Evolutionary conservation across 92 coral and sea anemone genomes (phyloP), one percentile per base, ranked within the genome.

Genomic region (Phenganax stokvisi): DNA sequence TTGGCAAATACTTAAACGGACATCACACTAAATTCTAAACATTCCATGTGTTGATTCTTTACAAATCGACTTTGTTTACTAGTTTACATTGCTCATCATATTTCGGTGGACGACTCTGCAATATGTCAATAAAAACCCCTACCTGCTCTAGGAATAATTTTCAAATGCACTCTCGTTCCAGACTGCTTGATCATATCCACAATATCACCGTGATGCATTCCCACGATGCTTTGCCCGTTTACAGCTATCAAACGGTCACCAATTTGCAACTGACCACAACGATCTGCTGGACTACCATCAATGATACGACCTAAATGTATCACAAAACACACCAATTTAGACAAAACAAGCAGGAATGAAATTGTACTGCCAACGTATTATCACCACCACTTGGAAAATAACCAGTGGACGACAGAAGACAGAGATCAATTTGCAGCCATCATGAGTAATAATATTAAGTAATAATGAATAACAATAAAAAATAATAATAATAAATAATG

Each of bases 271-370:
- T 91, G 93, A 37, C 88, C 90, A 68, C 94, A 94, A 16, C 92
- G 97, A 81, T 94, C 98, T 62, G 98, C 94, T 56, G 98, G 98
- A 58, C 98, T 94, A 52, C 97, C 98, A 76, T 85, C 89, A 56
- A 94, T 90, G 68, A 94, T 94, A 80, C 98, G 97, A 52, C 98
- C 97, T 91, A 77, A 0, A 84, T 7, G 55, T 7, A 9, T 0
- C 9, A 83, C 86, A 69, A 6, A 74, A 73, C 51, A 62, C 52
- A 57, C 57, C 7, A 82, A 54, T 63, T 11, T 73, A 65, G 57
- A 16, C 54, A 58, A 8, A 59, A 16, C 3, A 71, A 17, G 0
- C 27, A 44, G 55, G 25, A 20, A 13, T 59, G 71, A 65, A 65
- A 44, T 44, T 65, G 6, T 65, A 37, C 47, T 37, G 47, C 47